Base-by-base conservation (phyloP, 2,113 vertebrate species). In the Turnix velox region DNA sequence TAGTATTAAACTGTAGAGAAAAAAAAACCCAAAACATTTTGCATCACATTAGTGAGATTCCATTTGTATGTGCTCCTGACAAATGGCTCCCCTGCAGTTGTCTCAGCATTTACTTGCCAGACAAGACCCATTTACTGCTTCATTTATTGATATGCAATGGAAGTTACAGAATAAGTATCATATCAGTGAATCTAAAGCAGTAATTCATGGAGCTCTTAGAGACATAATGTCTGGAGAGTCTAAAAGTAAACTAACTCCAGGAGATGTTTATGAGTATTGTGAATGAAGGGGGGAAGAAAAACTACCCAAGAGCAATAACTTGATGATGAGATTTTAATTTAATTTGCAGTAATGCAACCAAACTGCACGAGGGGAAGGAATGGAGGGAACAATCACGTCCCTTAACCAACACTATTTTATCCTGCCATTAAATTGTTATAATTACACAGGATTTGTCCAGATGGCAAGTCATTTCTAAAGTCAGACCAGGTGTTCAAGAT, bases 381-480 rank as follows among this genome's bases (percentile, higher is more conserved):
- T 67, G 78, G 49, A 69, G 90, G 45, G 94, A 91, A 96, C 68
- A 67, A 92, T 91, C 93, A 91, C 79, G 63, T 87, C 88, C 95
- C 84, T 95, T 95, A 95, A 93, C 90, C 96, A 97, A 97, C 69
- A 63, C 43, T 92, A 83, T 94, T 96, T 97, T 93, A 93, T 91
- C 80, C 89, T 87, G 74, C 84, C 95, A 95, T 96, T 97, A 97
- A 96, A 92, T 94, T 97, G 92, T 92, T 97, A 95, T 97, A 97
- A 97, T 97, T 97, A 97, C 84, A 83, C 78, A 58, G 87, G 80
- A 95, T 97, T 95, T 94, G 93, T 92, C 97, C 97, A 98, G 97
- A 97, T 98, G 97, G 97, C 73, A 97, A 97, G 94, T 96, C 86
- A 97, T 97, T 97, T 97, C 93, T 93, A 89, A 97, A 97, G 95